phyloP scores from a whole-genome alignment of 2,888 invertebrate genomes.

The Calameuta pallipes region DNA sequence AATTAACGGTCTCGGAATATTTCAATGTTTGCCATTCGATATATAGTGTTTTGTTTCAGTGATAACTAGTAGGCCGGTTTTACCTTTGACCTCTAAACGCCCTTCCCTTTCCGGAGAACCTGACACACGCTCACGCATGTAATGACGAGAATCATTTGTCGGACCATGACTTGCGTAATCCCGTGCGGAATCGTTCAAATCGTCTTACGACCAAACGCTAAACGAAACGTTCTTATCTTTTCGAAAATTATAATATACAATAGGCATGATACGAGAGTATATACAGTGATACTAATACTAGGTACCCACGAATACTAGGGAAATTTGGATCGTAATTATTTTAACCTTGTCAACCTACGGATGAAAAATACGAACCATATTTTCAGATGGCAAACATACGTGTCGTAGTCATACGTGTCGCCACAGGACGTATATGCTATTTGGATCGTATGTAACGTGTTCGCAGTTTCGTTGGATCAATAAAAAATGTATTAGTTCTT shows the following conservation, averaged over 20 bases:
- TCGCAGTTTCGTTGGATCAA: not conserved
- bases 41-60: not conserved
- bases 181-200: not conserved
- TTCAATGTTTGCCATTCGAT: conserved; percentile 67
- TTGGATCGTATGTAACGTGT: not conserved
- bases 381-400: not conserved
- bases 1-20: not conserved
- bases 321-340: not conserved
- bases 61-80: not conserved
- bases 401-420: not conserved
- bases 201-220: not conserved
- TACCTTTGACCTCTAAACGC: not conserved
- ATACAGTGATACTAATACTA: not conserved
- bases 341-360: not conserved
- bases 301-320: not conserved
- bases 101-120: not conserved
- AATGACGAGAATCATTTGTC: not conserved
- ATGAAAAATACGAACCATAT: not conserved
- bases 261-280: not conserved
- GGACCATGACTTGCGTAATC: not conserved
- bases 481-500: not conserved
- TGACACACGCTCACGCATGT: not conserved
- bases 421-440: not conserved
- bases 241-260: not conserved
- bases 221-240: not conserved